Conservation (phyloP, 2,888 invertebrate species). For the Bursaphelenchus okinawaensis region DNA sequence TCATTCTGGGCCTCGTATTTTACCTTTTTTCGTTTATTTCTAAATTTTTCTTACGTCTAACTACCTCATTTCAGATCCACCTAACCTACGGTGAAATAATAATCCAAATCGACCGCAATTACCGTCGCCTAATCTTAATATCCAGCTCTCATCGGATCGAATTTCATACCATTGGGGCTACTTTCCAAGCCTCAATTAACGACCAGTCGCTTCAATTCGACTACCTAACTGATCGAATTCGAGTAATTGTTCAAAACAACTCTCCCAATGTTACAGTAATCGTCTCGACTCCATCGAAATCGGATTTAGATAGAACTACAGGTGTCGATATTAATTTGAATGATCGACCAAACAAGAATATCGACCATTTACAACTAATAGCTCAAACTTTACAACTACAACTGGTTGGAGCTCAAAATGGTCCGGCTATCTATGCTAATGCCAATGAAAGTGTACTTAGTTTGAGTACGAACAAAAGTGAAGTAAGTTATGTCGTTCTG, state of each 20-base stretch:
- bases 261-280: slow-evolving; percentile 4
- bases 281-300: neutral
- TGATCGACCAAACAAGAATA: neutral
- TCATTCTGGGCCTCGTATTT: no score
- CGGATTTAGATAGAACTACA: slow-evolving; percentile 2
- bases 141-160: slow-evolving; percentile 10
- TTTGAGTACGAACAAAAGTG: slow-evolving; percentile 3
- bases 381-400: neutral
- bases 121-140: slow-evolving; percentile 8
- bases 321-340: neutral
- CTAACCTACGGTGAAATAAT: slow-evolving; percentile 11
- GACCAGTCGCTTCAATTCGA: neutral
- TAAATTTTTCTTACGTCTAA: no score
- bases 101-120: slow-evolving; percentile 11
- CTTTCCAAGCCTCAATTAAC: neutral
- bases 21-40: neutral
- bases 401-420: neutral
- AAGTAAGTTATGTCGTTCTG: no score
- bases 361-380: slow-evolving; percentile 1
- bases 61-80: slow-evolving; percentile 6
- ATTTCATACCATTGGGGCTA: slow-evolving; percentile 11
- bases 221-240: neutral
- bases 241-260: neutral
- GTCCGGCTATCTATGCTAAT: slow-evolving; percentile 3
- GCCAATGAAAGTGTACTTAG: neutral